Base-by-base conservation (phyloP, 2,888 invertebrate genomes). In the Agriopis leucophaearia region DNA sequence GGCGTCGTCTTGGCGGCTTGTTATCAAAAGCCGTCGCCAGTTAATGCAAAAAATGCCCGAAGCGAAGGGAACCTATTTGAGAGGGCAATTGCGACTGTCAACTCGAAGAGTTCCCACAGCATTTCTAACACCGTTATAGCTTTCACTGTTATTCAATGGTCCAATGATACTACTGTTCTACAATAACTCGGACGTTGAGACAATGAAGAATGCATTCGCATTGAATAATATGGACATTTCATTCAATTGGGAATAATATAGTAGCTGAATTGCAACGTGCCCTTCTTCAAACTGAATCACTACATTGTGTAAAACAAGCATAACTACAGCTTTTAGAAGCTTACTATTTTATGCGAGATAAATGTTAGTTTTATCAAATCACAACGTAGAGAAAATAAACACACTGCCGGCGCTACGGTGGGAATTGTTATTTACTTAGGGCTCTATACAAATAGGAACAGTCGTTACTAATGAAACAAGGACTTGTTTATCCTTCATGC, bases 81-180 rank as follows among this genome's bases (percentile, higher is more conserved):
- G 74, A 73, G 74, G 71, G 72, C 71, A 71, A 72, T 67, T 64
- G 56, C 71, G 69, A 72, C 69, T 64, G 57, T 74, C 71, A 66
- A 72, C 73, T 59, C 27, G 35, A 58, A 67, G 55, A 71, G 73
- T 76, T 78, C 76, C 74, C 79, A 78, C 74, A 76, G 62, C 59
- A 68, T 42, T 67, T 69, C 60, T 55, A 69, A 51, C 57, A 69
- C 54, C 45, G 64, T 72, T 61, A 68, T 72, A 64, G 72, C 76
- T 79, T 79, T 80, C 77, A 70, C 70, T 71, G 50, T 73, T 71
- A 73, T 64, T 72, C 69, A 76, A 67, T 69, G 64, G 58, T 38
- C 15, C 51, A 48, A 57, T 60, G 55, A 60, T 42, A 55, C 48
- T 42, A 55, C 48, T 56, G 51, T 50, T 66, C 58, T 60, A 63